These are phyloP conservation scores for Apamea monoglypha DNA, from an alignment of 2,888 invertebrate species.

Conservation along the genomic window DNA sequence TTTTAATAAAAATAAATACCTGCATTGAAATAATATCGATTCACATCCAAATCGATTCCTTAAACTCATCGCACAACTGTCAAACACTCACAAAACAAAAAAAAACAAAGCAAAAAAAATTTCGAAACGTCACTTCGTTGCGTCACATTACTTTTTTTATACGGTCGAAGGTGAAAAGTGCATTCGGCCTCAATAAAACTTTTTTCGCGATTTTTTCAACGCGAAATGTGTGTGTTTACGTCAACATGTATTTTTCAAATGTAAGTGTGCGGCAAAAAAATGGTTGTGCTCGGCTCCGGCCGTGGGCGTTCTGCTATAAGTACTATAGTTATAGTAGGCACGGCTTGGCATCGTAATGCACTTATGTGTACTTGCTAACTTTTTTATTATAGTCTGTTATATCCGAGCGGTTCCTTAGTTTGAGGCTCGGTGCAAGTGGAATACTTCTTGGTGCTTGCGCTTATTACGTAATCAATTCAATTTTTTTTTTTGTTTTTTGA, in stretches of 20 bases:
- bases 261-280: slow-evolving; percentile 86
- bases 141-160: slow-evolving; percentile 58
- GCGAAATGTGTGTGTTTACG: slow-evolving; percentile 87
- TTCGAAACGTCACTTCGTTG: slow-evolving; percentile 55
- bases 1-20: slow-evolving; percentile 74
- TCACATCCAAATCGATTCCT: slow-evolving; percentile 68
- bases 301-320: slow-evolving; percentile 87
- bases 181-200: slow-evolving; percentile 31
- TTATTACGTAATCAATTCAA: slow-evolving; percentile 66
- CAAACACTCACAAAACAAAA: slow-evolving; percentile 66
- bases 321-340: slow-evolving; percentile 84
- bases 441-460: slow-evolving; percentile 82
- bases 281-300: slow-evolving; percentile 82
- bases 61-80: slow-evolving; percentile 77
- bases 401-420: slow-evolving; percentile 86
- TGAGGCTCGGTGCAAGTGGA: slow-evolving; percentile 74
- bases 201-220: slow-evolving; percentile 72
- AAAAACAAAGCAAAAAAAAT: slow-evolving; percentile 38
- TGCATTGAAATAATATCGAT: slow-evolving; percentile 81
- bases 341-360: slow-evolving; percentile 87
- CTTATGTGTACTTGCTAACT: slow-evolving; percentile 90
- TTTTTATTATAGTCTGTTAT: slow-evolving; percentile 89
- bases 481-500: slow-evolving; percentile 26
- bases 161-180: slow-evolving; percentile 46
- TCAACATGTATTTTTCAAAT: slow-evolving; percentile 90